phyloP scores from a whole-genome alignment of 2,113 vertebrate genomes.

The Balaenoptera acutorostrata region DNA sequence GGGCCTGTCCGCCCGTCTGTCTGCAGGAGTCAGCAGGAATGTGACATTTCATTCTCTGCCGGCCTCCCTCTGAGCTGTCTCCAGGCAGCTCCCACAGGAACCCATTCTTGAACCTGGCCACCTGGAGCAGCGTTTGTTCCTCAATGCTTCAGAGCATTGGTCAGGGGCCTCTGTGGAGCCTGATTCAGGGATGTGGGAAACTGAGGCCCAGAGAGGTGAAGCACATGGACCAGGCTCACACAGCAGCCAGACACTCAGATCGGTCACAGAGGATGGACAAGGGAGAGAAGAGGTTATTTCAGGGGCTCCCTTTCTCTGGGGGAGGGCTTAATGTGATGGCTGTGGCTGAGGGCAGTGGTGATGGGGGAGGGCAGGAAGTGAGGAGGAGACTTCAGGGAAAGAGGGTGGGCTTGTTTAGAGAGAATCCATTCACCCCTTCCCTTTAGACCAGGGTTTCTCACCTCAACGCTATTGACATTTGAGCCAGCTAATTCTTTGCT shows the following conservation, averaged over 20 bases:
- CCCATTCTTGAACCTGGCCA: not conserved
- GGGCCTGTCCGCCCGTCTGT: not conserved
- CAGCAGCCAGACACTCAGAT: not conserved
- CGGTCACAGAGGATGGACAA: not conserved
- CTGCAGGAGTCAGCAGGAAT: not conserved
- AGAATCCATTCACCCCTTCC: not conserved
- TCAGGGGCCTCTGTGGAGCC: not conserved
- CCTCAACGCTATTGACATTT: fast-evolving
- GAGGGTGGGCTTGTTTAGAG: not conserved
- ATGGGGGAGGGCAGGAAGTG: not conserved
- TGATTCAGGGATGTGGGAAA: not conserved
- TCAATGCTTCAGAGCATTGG: fast-evolving
- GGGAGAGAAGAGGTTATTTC: not conserved
- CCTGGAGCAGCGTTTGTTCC: not conserved
- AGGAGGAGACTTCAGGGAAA: not conserved
- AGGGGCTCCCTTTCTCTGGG: not conserved
- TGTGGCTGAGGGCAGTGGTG: fast-evolving
- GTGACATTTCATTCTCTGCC: not conserved
- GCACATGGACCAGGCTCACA: not conserved
- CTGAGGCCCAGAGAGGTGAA: not conserved
- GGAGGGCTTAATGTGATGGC: fast-evolving
- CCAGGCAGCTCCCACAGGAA: not conserved
- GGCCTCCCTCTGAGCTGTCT: not conserved
- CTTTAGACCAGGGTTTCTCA: not conserved
- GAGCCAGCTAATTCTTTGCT: not conserved